Evolutionary conservation across 2,797 vertebrate genomes (phyloP), one percentile per base, ranked within the genome.

Genomic region (Aulostomus chinensis): DNA sequence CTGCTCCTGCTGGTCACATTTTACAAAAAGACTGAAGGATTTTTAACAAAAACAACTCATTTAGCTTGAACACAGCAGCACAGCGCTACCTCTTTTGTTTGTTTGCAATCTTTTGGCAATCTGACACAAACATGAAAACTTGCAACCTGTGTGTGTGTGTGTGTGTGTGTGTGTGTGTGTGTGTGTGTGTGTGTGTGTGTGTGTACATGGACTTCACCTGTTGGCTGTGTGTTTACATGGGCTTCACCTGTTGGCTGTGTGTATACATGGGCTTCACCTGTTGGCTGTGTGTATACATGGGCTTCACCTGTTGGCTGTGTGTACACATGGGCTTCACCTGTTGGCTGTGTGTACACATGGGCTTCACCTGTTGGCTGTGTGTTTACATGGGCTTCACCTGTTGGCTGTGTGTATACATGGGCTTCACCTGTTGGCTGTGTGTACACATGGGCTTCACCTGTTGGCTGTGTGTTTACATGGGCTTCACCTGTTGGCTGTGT

Each of bases 161-260:
- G 12, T 18, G 16, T 29, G 34, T 21, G 17, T 32, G 9, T 13
- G 35, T 1, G 1, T 26, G 6, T 18, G 30, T 17, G 11, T 38
- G 12, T 15, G 34, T 37, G 37, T 4, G n/a, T 26, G 20, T 21
- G 33, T 15, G 5, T 11, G 31, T n/a, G n/a, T n/a, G n/a, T n/a
- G n/a, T n/a, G n/a, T n/a, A n/a, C 11, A 1, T 36, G 26, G 2
- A 8, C 2, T 24, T 6, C 76, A 97, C 97, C 97, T 98, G 89
- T 94, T 94, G 69, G 92, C 93, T 77, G 96, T 96, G 39, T 98
- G 91, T 87, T 94, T 97, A 77, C 91, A 93, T 14, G 98, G 94
- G 16, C 96, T n/a, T n/a, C n/a, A n/a, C n/a, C n/a, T n/a, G n/a
- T n/a, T n/a, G n/a, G n/a, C n/a, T n/a, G n/a, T n/a, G n/a, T n/a